Percentiles rank a stretch among this genome's conserved stretches.
These are phyloP conservation scores for Spisula solida DNA, from an alignment of 2,888 invertebrate genomes.

Conservation along the genomic window DNA sequence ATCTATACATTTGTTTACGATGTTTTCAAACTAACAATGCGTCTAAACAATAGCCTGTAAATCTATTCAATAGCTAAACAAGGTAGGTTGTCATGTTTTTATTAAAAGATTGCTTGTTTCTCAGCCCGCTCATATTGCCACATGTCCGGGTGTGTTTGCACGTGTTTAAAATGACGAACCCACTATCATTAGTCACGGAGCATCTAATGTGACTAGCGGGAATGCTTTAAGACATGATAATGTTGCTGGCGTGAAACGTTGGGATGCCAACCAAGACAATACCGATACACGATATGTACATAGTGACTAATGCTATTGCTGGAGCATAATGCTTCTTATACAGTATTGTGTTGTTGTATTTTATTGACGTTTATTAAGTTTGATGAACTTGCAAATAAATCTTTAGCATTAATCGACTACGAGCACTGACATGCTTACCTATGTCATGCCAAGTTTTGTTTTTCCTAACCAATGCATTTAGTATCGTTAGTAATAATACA, in stretches of 20 bases:
- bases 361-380: background rate
- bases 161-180: slow-evolving; percentile 29
- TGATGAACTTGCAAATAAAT: background rate
- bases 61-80: slow-evolving; percentile 28
- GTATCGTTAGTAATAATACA: too few species aligned
- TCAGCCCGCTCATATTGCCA: background rate
- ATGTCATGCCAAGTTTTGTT: too few species aligned
- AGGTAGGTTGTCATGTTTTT: slow-evolving; percentile 32
- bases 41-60: slow-evolving; percentile 46
- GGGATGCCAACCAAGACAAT: background rate
- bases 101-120: slow-evolving; percentile 41
- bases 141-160: background rate
- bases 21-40: slow-evolving; percentile 47
- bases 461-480: too few species aligned
- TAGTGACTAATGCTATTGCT: background rate
- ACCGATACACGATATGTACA: background rate
- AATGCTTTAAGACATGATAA: background rate
- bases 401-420: background rate
- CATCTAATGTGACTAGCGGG: background rate
- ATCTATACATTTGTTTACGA: slow-evolving; percentile 61
- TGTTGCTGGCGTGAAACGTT: background rate
- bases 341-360: background rate
- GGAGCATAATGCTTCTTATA: background rate
- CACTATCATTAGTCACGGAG: slow-evolving; percentile 16
- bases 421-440: too few species aligned